Conservation (phyloP, 2,797 vertebrate genomes). For the Halcyon badia region DNA sequence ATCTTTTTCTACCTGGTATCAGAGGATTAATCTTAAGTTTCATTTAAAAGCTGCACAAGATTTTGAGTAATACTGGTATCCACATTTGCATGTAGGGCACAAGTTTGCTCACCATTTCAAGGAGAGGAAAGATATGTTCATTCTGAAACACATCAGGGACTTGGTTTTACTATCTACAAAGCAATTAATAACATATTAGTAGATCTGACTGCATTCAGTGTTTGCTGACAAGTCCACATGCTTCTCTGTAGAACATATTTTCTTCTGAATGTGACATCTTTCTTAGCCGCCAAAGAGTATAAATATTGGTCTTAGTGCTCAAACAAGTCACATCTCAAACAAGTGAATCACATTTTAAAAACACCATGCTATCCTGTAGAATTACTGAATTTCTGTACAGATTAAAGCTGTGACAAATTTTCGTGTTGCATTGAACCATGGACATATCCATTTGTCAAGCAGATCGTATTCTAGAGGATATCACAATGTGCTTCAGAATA, state of each 20-base stretch:
- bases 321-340: neutral
- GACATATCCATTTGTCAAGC: neutral
- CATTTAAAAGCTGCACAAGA: neutral
- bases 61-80: neutral
- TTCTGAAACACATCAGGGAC: neutral
- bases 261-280: constrained; percentile 22
- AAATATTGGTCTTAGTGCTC: constrained; percentile 43
- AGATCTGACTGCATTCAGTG: constrained; percentile 11
- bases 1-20: neutral
- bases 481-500: neutral
- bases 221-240: constrained; percentile 55
- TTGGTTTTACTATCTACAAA: neutral
- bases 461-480: neutral
- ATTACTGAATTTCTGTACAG: neutral
- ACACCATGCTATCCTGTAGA: neutral
- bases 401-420: neutral
- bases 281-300: constrained; percentile 12
- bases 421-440: neutral
- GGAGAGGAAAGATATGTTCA: neutral
- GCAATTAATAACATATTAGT: constrained; percentile 18
- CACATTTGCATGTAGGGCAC: neutral
- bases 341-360: neutral
- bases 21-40: neutral
- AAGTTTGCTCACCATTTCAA: neutral
- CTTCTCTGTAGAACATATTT: constrained; percentile 29